These are phyloP conservation scores for Chroicocephalus ridibundus DNA, from an alignment of 2,113 vertebrate species.

Conservation along the genomic window DNA sequence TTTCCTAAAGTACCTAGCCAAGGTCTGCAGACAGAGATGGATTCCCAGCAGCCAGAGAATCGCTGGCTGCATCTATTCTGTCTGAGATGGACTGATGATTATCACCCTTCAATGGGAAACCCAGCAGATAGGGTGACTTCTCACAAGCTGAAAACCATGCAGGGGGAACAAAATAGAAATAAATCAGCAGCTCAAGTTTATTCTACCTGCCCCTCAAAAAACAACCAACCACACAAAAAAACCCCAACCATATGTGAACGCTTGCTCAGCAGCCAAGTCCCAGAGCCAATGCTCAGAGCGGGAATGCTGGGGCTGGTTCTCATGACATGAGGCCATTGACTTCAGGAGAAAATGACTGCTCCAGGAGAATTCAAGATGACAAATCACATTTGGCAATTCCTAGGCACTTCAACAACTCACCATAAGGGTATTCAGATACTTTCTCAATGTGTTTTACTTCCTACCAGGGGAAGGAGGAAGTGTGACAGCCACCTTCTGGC, in stretches of 20 bases:
- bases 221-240: accelerated
- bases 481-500: background rate
- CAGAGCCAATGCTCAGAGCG: accelerated
- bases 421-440: background rate
- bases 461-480: background rate
- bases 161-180: background rate
- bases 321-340: background rate
- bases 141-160: background rate
- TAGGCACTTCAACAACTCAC: background rate
- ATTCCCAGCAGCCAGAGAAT: background rate
- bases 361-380: background rate
- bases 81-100: background rate
- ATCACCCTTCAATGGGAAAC: background rate
- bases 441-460: background rate
- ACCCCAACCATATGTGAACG: accelerated
- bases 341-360: background rate
- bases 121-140: accelerated
- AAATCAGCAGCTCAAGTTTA: background rate
- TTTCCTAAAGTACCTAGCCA: background rate
- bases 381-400: background rate
- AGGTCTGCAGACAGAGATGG: background rate
- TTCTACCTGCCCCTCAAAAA: background rate
- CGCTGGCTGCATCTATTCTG: background rate
- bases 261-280: background rate
- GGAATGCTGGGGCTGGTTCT: background rate